Percentiles rank a stretch among this genome's conserved stretches.
phyloP scores from a whole-genome alignment of 1,140 invertebrate genomes.

The Cyclina sinensis region DNA sequence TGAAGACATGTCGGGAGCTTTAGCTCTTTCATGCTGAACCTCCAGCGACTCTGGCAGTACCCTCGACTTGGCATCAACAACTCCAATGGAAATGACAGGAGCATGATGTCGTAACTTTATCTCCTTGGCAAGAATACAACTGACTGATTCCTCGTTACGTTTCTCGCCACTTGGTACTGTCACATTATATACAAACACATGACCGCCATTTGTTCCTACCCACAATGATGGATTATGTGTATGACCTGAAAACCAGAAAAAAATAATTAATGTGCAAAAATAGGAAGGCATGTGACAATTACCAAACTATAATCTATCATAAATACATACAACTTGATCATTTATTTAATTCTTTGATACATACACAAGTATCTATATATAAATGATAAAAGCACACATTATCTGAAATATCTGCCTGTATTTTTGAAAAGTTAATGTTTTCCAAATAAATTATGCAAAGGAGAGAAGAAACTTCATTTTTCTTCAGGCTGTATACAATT shows the following conservation, averaged over 20 bases:
- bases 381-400: too few relatives aligned
- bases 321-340: too few relatives aligned
- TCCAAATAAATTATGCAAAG: too few relatives aligned
- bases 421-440: too few relatives aligned
- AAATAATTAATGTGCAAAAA: too few relatives aligned
- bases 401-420: too few relatives aligned
- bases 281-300: too few relatives aligned
- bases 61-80: slow-evolving; percentile 94
- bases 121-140: slow-evolving; percentile 92
- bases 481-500: too few relatives aligned
- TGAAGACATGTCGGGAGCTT: slow-evolving; percentile 85
- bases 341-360: too few relatives aligned
- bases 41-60: slow-evolving; percentile 93
- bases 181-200: slow-evolving; percentile 96
- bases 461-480: too few relatives aligned
- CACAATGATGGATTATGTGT: slow-evolving; percentile 93
- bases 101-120: slow-evolving; percentile 98
- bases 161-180: slow-evolving; percentile 89
- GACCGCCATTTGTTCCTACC: slow-evolving; percentile 98
- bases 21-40: slow-evolving; percentile 90
- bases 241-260: slow-evolving; percentile 52
- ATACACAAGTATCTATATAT: too few relatives aligned
- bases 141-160: slow-evolving; percentile 79
- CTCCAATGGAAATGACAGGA: slow-evolving; percentile 96
- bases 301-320: too few relatives aligned